Evolutionary conservation across 1,140 invertebrate genomes (phyloP).

Genomic region (Brachionus koreanus): DNA sequence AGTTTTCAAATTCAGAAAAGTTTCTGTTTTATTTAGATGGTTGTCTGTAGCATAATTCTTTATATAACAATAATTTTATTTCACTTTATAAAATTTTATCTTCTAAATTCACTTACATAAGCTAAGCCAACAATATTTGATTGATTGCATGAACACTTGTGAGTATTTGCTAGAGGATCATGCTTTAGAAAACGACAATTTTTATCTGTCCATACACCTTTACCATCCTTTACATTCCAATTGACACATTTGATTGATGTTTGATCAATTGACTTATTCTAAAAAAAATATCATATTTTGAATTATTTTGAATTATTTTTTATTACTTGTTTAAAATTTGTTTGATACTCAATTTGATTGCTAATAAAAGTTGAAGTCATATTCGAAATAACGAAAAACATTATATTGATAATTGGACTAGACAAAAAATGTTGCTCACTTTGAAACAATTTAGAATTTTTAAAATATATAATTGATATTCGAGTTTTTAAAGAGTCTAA

Average conservation of each 20-base stretch:
- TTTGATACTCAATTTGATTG: slow-evolving; percentile 4
- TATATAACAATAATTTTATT: neutral
- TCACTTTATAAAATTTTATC: neutral
- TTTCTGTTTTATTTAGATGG: neutral
- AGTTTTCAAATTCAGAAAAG: neutral
- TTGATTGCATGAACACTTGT: neutral
- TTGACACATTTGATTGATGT: neutral
- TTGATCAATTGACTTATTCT: neutral
- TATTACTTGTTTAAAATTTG: neutral
- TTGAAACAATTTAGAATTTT: slow-evolving; percentile 11
- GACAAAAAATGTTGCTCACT: neutral
- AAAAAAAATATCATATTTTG: neutral
- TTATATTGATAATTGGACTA: neutral
- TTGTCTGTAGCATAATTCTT: neutral
- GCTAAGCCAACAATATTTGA: neutral
- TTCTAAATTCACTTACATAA: neutral
- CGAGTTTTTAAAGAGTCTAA: neutral
- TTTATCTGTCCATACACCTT: neutral
- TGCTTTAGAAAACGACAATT: neutral
- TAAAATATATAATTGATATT: slow-evolving; percentile 24
- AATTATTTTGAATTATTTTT: neutral
- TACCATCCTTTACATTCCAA: neutral
- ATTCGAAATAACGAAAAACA: neutral
- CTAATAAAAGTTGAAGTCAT: neutral
- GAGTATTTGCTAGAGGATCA: neutral